Evolutionary conservation across 1,140 invertebrate genomes (phyloP).

Genomic region (Caenorhabditis brenneri): DNA sequence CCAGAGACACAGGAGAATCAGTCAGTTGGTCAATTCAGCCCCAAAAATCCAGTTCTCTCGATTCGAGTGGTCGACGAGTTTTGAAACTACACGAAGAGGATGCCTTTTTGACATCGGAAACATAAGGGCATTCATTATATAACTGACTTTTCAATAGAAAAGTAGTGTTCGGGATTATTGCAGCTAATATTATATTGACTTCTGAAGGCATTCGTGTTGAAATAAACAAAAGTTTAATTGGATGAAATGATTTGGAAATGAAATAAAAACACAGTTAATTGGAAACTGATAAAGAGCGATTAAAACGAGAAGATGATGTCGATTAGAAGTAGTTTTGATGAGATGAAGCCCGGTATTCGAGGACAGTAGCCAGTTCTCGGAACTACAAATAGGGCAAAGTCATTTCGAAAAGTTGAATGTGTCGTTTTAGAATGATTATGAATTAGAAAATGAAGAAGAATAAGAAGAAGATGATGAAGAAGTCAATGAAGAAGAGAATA

Average conservation of each 20-base stretch:
- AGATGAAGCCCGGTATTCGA: background rate
- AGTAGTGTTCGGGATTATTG: background rate
- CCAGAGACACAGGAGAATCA: background rate
- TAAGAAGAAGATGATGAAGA: too few species aligned
- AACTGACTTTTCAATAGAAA: background rate
- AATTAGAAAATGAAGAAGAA: too few species aligned
- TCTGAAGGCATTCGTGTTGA: background rate
- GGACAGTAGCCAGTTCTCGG: slow-evolving; percentile 15
- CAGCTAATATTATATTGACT: too few species aligned
- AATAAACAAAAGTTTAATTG: background rate
- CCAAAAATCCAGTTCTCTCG: slow-evolving; percentile 29
- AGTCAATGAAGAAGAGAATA: too few species aligned
- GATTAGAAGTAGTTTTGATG: background rate
- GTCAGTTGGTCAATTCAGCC: background rate
- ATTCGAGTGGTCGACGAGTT: slow-evolving; percentile 41
- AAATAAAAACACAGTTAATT: background rate
- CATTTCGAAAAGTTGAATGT: background rate
- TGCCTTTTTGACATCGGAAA: background rate
- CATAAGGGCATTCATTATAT: slow-evolving; percentile 16
- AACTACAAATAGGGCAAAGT: slow-evolving; percentile 37
- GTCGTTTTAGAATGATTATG: too few species aligned
- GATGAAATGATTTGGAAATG: background rate
- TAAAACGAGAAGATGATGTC: background rate
- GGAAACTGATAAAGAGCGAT: slow-evolving; percentile 18
- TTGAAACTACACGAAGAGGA: background rate